Base-by-base conservation (phyloP, 2,113 vertebrate genomes). In the Hipposideros armiger region DNA sequence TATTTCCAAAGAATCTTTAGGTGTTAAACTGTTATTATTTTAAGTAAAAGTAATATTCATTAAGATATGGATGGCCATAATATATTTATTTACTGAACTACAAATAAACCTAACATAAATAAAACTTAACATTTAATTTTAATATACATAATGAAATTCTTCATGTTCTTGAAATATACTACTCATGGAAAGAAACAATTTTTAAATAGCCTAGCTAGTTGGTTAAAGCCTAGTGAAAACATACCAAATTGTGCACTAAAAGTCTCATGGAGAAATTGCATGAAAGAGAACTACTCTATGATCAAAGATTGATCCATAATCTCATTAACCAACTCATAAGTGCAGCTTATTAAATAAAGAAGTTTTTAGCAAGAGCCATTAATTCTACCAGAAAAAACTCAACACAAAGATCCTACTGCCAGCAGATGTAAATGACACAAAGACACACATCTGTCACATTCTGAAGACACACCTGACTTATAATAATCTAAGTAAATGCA, bases 1-100 rank as follows among this genome's bases (percentile, higher is more conserved):
- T 90, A 87, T 42, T 94, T 96, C 82, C 15, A 47, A 93, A 95
- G 72, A 89, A 13, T 88, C 8, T 52, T 89, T 82, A 80, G 62
- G 28, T 88, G n/a, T 77, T 94, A 83, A 76, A 42, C 14, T 76
- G 36, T 36, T 87, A 70, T 62, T 19, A 40, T 83, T 83, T n/a
- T 95, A 58, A 95, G 26, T 85, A 80, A 90, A 94, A 4, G 91
- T 52, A 74, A 58, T 26, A 74, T 77, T 89, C 50, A 92, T 85
- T 88, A 85, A 90, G 94, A 76, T 40, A 89, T 47, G 32, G 40
- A 92, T 83, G 40, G 87, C 36, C 74, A 91, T 52, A 2, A 89
- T 17, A 93, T 7, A 90, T 76, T 85, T 50, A 50, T 13, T 50
- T 73, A 88, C 19, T 80, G 62, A 87, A 80, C 52, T 95, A 73